Conservation (phyloP, 2,888 invertebrate genomes). For the Eubasilissa splendida region DNA sequence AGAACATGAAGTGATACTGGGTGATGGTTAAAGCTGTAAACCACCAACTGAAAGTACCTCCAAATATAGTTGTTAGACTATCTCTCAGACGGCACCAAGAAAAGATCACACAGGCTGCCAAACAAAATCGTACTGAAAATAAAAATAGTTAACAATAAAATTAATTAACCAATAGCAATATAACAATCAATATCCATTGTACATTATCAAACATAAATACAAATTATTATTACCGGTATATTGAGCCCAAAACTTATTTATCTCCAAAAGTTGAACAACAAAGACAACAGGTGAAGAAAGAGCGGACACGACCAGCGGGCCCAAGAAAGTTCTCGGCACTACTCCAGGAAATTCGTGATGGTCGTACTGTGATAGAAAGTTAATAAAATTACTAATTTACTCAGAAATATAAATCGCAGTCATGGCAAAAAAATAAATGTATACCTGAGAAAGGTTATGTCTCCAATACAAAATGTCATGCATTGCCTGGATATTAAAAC, state of each 20-base stretch:
- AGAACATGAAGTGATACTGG: slow-evolving; percentile 99
- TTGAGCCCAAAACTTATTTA: slow-evolving; percentile 91
- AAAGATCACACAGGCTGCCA: slow-evolving; percentile 83
- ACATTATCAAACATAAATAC: too few species aligned
- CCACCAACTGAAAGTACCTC: slow-evolving; percentile 85
- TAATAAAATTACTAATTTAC: slow-evolving; percentile 23
- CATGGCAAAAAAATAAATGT: slow-evolving; percentile 14
- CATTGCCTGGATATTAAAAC: slow-evolving; percentile 98
- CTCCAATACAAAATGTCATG: slow-evolving; percentile 96
- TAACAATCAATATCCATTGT: too few species aligned
- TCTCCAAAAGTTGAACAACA: slow-evolving; percentile 77
- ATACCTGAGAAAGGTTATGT: slow-evolving; percentile 87
- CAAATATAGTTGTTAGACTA: slow-evolving; percentile 85
- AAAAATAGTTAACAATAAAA: neutral
- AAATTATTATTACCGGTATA: slow-evolving; percentile 79
- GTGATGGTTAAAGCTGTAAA: slow-evolving; percentile 87
- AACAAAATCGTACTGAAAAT: slow-evolving; percentile 84
- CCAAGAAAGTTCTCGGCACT: slow-evolving; percentile 96
- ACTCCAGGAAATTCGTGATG: slow-evolving; percentile 98
- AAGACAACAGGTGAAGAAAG: slow-evolving; percentile 84
- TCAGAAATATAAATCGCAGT: neutral
- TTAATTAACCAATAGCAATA: too few species aligned
- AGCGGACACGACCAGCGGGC: slow-evolving; percentile 86
- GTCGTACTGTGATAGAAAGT: slow-evolving; percentile 85
- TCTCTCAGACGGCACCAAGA: slow-evolving; percentile 83